Conservation (phyloP, 2,888 invertebrate species). For the Acleris emargana region DNA sequence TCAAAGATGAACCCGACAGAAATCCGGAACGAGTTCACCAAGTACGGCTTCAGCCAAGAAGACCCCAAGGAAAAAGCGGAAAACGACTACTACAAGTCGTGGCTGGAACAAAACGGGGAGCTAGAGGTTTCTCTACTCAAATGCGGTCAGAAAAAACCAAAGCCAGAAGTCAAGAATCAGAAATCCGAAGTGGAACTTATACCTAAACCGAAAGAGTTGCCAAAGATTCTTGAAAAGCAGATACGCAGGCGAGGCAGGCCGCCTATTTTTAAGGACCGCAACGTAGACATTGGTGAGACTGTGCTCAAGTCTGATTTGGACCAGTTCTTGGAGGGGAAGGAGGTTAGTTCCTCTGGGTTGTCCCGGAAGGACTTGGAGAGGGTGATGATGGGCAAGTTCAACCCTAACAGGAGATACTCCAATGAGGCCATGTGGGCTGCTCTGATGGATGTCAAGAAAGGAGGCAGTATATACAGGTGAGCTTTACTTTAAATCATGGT, state of each 20-base stretch:
- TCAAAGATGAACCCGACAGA: conserved; percentile 73
- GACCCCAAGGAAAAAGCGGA: conserved; percentile 58
- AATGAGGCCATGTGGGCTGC: conserved; percentile 84
- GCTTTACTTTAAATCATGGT: background rate
- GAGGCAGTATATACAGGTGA: conserved; percentile 84
- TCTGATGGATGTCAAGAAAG: conserved; percentile 84
- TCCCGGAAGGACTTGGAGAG: conserved; percentile 77
- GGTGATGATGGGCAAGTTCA: conserved; percentile 82
- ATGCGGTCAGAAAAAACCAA: conserved; percentile 66
- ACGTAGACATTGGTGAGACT: conserved; percentile 74
- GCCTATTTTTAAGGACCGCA: conserved; percentile 75
- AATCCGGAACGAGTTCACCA: conserved; percentile 70
- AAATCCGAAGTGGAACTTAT: conserved; percentile 75
- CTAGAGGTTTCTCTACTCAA: conserved; percentile 74
- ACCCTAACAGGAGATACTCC: conserved; percentile 77
- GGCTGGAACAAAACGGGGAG: conserved; percentile 79
- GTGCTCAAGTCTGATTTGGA: conserved; percentile 78
- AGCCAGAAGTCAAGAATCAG: conserved; percentile 56
- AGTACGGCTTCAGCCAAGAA: conserved; percentile 64
- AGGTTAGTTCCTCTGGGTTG: conserved; percentile 77
- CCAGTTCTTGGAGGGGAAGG: conserved; percentile 78
- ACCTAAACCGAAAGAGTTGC: conserved; percentile 64
- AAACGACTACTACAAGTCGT: conserved; percentile 77
- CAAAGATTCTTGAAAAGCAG: conserved; percentile 65
- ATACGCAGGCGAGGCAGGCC: conserved; percentile 68